Percentiles rank a stretch among this genome's conserved stretches.
Conservation (phyloP, 2,888 invertebrate species). For the Eumacrocentrus americanus region DNA sequence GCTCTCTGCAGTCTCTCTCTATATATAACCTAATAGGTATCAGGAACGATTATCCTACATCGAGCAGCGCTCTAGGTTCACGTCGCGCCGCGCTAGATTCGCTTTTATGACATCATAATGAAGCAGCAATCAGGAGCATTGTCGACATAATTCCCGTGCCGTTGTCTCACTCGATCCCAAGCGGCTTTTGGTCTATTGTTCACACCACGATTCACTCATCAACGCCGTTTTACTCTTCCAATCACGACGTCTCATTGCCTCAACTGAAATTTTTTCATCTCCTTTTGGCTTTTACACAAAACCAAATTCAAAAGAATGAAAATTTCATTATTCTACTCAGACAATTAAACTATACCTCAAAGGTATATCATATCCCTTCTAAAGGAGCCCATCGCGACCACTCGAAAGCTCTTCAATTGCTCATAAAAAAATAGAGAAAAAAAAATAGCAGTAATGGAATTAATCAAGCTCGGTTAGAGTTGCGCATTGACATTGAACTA, state of each 20-base stretch:
- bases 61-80: not conserved
- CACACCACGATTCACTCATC: constrained; percentile 1
- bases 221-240: no score
- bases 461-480: not conserved
- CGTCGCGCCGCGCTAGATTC: constrained; percentile 52
- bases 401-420: no score
- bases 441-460: constrained; percentile 8
- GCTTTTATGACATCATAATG: constrained; percentile 61
- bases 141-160: constrained; percentile 59
- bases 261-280: no score
- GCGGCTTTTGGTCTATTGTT: constrained; percentile 4
- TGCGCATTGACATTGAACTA: constrained; percentile 3
- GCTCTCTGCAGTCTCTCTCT: no score
- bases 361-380: no score
- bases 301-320: no score
- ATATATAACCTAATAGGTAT: not conserved
- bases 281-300: no score
- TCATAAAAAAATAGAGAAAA: not conserved
- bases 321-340: no score
- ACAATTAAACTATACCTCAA: no score
- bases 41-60: not conserved
- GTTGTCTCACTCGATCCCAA: constrained; percentile 52
- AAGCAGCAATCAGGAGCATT: constrained; percentile 60
- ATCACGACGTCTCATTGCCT: no score
- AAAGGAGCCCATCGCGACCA: no score